Base-by-base conservation (phyloP, 2,888 invertebrate species). In the Macaria notata region DNA sequence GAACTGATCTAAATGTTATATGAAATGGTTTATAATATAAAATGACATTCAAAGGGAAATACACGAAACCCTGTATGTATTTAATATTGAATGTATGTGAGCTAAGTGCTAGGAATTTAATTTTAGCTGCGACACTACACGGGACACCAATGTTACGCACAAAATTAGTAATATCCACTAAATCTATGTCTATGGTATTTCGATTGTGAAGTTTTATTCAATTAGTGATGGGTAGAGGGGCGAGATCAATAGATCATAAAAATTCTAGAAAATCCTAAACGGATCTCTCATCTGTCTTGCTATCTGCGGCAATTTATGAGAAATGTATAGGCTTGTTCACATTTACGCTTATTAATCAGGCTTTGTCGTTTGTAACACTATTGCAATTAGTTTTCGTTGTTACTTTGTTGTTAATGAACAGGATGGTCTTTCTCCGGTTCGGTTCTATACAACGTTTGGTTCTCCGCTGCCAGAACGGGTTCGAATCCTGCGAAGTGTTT, bases 321-420 rank as follows among this genome's bases (percentile, higher is more conserved):
- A 82, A 78, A 81, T 79, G 78, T 76, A 72, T 70, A 72, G 58
- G 54, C 63, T 54, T 58, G 53, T 62, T 46, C 63, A 58, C 57
- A 46, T 47, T 50, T 49, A 36, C 33, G 42, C 49, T 61, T 63
- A 61, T 63, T 72, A 79, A 43, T 44, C 30, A 50, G 66, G 73
- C 72, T 64, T 70, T 65, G 52, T 72, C 70, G 69, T 75, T 75
- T 54, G 69, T 73, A 56, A 71, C 75, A 56, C 71, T 68, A 71
- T 73, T 81, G 62, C 63, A 62, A 65, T 65, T 67, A 65, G 76
- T 74, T 73, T 76, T 82, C 31, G 81, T 81, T 52, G 83, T 83
- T 67, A 85, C 76, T 81, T 88, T 89, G 73, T 92, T 92, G 76
- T 92, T 92, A 61, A 92, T 92, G 64, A 90, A 88, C 44, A 92